phyloP scores from a whole-genome alignment of 2,888 invertebrate species.

The Conomelus anceps region DNA sequence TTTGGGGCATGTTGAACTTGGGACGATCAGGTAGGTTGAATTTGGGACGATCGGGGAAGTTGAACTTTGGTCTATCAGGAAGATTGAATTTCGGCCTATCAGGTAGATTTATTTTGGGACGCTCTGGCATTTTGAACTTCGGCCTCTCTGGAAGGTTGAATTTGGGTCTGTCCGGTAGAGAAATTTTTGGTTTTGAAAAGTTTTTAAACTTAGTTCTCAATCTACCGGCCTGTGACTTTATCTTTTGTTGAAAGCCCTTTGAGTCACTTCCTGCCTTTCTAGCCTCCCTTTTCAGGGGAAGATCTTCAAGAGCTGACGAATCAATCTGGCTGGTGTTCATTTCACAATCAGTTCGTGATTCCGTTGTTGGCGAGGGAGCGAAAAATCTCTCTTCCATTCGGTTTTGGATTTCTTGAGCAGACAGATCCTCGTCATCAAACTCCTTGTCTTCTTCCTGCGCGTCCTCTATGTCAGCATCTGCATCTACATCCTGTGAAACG shows the following conservation, averaged over 20 bases:
- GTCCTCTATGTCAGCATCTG: slow-evolving; percentile 44
- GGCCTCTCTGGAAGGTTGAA: slow-evolving; percentile 45
- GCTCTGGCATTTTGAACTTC: slow-evolving; percentile 45
- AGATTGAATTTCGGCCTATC: slow-evolving; percentile 46
- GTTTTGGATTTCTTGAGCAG: slow-evolving; percentile 42
- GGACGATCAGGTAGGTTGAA: slow-evolving; percentile 49
- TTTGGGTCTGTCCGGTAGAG: slow-evolving; percentile 54
- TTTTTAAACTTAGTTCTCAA: slow-evolving; percentile 59
- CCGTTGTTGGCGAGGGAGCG: slow-evolving; percentile 44
- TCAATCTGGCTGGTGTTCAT: slow-evolving; percentile 58
- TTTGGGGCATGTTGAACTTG: slow-evolving; percentile 51
- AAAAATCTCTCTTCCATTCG: slow-evolving; percentile 44
- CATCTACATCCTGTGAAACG: slow-evolving; percentile 34
- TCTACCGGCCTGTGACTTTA: slow-evolving; percentile 64
- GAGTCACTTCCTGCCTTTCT: slow-evolving; percentile 25
- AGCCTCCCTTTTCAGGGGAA: slow-evolving; percentile 43
- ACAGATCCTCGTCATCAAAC: slow-evolving; percentile 45
- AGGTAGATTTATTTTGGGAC: slow-evolving; percentile 46
- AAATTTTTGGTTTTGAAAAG: slow-evolving; percentile 49
- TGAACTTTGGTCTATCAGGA: slow-evolving; percentile 47
- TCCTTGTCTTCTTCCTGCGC: slow-evolving; percentile 40
- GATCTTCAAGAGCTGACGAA: slow-evolving; percentile 57
- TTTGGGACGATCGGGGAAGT: slow-evolving; percentile 52
- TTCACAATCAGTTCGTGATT: slow-evolving; percentile 57
- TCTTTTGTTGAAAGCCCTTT: slow-evolving; percentile 52